Percentiles rank a stretch among this genome's conserved stretches.
These are phyloP conservation scores for Ardeotis arabs DNA, from an alignment of 2,113 vertebrate species.

Conservation along the genomic window DNA sequence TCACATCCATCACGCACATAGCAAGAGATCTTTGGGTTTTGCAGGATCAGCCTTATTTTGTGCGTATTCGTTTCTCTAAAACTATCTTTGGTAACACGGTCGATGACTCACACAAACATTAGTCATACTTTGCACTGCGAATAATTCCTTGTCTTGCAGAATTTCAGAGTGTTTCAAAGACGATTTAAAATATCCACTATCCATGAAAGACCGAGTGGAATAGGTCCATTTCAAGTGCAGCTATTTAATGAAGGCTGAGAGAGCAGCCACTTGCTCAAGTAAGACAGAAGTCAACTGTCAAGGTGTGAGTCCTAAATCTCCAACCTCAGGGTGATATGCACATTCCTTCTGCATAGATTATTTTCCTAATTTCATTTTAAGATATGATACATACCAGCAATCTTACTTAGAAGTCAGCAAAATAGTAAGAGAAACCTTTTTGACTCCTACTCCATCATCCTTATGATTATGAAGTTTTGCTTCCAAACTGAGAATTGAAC, in stretches of 20 bases:
- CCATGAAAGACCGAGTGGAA: neutral
- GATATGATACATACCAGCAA: neutral
- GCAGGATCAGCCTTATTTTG: constrained; percentile 45
- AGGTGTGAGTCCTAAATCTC: neutral
- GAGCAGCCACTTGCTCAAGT: neutral
- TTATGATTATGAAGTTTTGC: neutral
- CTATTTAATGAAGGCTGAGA: neutral
- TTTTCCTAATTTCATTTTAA: neutral
- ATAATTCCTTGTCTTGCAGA: constrained; percentile 27
- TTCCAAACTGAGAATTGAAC: neutral
- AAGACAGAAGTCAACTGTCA: neutral
- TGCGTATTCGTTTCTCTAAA: neutral
- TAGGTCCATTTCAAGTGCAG: neutral
- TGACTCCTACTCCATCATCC: neutral
- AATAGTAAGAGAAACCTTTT: neutral
- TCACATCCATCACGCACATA: neutral
- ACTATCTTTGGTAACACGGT: neutral
- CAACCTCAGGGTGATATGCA: neutral
- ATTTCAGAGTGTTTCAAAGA: constrained; percentile 20
- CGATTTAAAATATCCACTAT: neutral
- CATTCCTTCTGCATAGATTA: neutral
- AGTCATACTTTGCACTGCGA: neutral
- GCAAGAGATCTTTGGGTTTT: neutral
- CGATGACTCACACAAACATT: constrained; percentile 13
- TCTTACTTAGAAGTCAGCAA: neutral